These are phyloP conservation scores for Dyspetes luteomarginatus DNA, from an alignment of 2,888 invertebrate species.

Conservation along the genomic window DNA sequence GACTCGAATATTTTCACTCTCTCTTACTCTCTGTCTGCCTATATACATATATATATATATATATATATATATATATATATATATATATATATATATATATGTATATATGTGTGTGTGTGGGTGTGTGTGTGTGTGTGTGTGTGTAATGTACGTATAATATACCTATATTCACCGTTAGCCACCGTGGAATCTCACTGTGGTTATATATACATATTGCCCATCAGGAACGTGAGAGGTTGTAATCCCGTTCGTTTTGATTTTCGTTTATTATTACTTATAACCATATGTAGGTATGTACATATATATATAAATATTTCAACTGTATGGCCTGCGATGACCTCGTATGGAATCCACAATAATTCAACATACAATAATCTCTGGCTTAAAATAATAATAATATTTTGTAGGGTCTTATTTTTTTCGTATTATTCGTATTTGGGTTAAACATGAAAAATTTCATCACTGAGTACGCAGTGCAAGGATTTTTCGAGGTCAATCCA, in stretches of 20 bases:
- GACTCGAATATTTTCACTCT: conserved; percentile 28
- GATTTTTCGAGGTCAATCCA: conserved; percentile 25
- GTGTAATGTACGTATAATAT: conserved; percentile 4
- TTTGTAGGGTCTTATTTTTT: background rate
- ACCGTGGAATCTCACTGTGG: conserved; percentile 49
- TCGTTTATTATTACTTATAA: conserved; percentile 59
- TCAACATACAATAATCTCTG: conserved; percentile 40
- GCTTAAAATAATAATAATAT: conserved; percentile 33
- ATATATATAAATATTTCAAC: conserved; percentile 7
- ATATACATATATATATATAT: background rate
- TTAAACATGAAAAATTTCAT: conserved; percentile 42
- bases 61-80: background rate
- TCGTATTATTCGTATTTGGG: conserved; percentile 24
- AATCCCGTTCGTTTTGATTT: conserved; percentile 66
- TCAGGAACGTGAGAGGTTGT: conserved; percentile 59
- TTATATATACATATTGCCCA: conserved; percentile 35
- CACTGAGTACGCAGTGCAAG: conserved; percentile 2
- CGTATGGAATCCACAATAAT: conserved; percentile 42
- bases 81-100: conserved; percentile 2
- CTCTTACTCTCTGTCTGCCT: background rate
- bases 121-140: no score
- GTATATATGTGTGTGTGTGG: no score
- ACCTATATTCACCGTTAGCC: conserved; percentile 63
- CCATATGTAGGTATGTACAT: background rate
- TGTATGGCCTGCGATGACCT: conserved; percentile 41